Evolutionary conservation across 2,797 vertebrate species (phyloP).

Genomic region (Characodon lateralis): DNA sequence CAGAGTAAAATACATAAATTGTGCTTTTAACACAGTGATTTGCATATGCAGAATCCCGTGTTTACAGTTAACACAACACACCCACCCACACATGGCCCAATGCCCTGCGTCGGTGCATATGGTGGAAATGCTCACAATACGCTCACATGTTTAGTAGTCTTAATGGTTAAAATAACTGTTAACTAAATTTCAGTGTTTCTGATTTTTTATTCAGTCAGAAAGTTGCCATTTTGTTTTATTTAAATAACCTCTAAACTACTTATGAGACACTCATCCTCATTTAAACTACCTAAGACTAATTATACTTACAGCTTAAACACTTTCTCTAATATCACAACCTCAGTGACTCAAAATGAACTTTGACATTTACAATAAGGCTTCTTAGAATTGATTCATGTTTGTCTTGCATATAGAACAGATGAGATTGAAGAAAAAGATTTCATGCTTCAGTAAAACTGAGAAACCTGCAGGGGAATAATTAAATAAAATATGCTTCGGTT

Average conservation of each 20-base stretch:
- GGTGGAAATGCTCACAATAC: neutral
- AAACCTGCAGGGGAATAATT: neutral
- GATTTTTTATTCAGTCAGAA: neutral
- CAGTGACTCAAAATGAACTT: neutral
- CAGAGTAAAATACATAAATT: constrained; percentile 82
- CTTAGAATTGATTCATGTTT: neutral
- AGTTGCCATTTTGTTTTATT: neutral
- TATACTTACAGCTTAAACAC: neutral
- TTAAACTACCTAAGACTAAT: neutral
- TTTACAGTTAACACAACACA: constrained; percentile 5
- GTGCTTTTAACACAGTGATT: constrained; percentile 8
- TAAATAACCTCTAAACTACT: neutral
- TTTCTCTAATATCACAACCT: neutral
- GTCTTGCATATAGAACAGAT: neutral
- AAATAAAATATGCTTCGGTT: neutral
- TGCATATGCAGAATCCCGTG: constrained; percentile 25
- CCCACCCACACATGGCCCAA: constrained; percentile 14
- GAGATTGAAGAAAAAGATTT: neutral
- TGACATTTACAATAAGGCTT: neutral
- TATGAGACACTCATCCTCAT: neutral
- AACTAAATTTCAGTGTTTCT: neutral
- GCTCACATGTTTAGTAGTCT: constrained; percentile 21
- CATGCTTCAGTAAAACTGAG: no score
- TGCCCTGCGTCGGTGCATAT: constrained; percentile 1
- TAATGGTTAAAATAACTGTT: neutral